phyloP scores from a whole-genome alignment of 2,113 vertebrate genomes.

The Phylloscopus whistleri region DNA sequence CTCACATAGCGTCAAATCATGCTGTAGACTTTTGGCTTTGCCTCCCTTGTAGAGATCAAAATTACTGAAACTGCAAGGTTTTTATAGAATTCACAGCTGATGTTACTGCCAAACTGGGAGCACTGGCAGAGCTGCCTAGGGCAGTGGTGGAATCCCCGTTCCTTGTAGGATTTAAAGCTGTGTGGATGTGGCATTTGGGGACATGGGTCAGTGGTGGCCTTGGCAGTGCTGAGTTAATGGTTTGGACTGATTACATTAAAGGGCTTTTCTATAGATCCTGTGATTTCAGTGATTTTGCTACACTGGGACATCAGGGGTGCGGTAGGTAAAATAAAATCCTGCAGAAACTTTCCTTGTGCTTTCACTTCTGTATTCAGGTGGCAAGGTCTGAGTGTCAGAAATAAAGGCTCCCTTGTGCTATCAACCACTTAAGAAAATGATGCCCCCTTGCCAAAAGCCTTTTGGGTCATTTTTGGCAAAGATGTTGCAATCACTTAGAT shows the following conservation, averaged over 20 bases:
- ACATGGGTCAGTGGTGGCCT: neutral
- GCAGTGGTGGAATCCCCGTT: neutral
- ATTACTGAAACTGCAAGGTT: neutral
- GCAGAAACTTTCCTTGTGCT: neutral
- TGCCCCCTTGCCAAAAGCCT: neutral
- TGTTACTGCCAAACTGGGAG: neutral
- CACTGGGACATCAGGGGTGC: neutral
- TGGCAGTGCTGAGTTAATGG: fast-evolving
- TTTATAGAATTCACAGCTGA: neutral
- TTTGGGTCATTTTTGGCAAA: neutral
- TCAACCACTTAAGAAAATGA: neutral
- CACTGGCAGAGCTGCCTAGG: neutral
- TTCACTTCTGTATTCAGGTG: neutral
- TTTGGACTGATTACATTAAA: neutral
- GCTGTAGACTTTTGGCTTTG: neutral
- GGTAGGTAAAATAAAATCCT: neutral
- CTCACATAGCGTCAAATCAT: neutral
- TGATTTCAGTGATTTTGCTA: neutral
- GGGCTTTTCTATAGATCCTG: neutral
- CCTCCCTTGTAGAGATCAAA: neutral
- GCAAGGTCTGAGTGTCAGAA: neutral
- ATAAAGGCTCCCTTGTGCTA: neutral
- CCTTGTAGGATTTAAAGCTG: fast-evolving
- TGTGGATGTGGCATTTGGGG: neutral
- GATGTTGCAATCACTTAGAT: neutral